A percentile compares a stretch with the other conserved stretches of the same genome.
Evolutionary conservation across 2,113 vertebrate genomes (phyloP).

Genomic region (Struthio camelus): DNA sequence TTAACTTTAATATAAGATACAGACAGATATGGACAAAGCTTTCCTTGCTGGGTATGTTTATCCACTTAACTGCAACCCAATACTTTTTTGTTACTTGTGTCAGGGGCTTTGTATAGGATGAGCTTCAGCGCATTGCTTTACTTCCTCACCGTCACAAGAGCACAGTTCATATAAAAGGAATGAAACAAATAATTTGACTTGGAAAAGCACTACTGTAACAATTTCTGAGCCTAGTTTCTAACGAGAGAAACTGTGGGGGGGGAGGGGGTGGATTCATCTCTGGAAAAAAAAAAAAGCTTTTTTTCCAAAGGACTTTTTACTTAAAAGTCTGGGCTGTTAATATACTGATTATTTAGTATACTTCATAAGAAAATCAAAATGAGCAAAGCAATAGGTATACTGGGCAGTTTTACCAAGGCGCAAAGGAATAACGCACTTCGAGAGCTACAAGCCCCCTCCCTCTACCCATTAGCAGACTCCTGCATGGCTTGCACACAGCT

Average conservation of each 20-base stretch:
- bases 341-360: neutral
- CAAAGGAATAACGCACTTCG: neutral
- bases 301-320: neutral
- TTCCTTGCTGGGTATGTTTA: neutral
- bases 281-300: neutral
- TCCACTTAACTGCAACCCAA: neutral
- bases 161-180: neutral
- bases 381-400: neutral
- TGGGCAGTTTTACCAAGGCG: neutral
- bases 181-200: neutral
- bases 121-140: neutral
- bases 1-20: neutral
- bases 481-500: neutral
- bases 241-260: neutral
- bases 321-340: neutral
- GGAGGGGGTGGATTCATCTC: neutral
- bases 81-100: neutral
- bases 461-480: rapidly evolving
- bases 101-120: neutral
- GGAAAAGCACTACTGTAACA: neutral
- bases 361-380: neutral
- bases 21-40: neutral
- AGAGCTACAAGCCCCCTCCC: neutral
- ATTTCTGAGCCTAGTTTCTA: neutral
- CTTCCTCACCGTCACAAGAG: neutral